Evolutionary conservation across 2,113 vertebrate genomes (phyloP), one percentile per base, ranked within the genome.

Genomic region (Sinocyclocheilus rhinocerous): DNA sequence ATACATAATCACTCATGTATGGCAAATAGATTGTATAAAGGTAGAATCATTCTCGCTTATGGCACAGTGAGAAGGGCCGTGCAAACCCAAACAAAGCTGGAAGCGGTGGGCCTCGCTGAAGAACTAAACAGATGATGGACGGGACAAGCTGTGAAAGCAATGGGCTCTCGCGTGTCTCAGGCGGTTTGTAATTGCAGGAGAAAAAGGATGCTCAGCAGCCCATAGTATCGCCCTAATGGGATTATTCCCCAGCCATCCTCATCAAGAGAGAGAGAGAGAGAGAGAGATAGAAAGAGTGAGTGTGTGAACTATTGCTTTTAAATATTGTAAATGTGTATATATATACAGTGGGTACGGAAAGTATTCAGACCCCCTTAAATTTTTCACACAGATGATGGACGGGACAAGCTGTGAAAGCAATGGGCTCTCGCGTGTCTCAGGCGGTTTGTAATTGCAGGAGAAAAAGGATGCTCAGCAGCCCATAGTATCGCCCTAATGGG

Each of bases 171-270:
- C 93, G 94, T 96, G 94, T 95, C 93, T 95, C 93, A 90, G 94
- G 96, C 96, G 95, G 95, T 97, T 96, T 95, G 93, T 97, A 97
- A 98, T 97, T 97, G 97, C 95, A 96, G 93, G 93, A 96, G 94
- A 94, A 94, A 96, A 96, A 97, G 96, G 94, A 96, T 97, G 96
- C 95, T 97, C 95, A 95, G 95, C 95, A 94, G 92, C 93, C 96
- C 89, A 84, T 96, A 95, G 96, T 97, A 95, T 96, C 97, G 94
- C 94, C 95, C 95, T 97, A 97, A 98, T 97, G 96, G 96, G 95
- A 97, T 99, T 96, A 96, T 95, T 92, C 94, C 94, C 95, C 95
- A 97, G 92, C 95, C 95, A 91, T 94, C 48, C 93, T 91, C 94
- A 86, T 87, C 89, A 42, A 70, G 93, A 95, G 93, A 93, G 93